Evolutionary conservation across 2,888 invertebrate genomes (phyloP), one percentile per base, ranked within the genome.

Genomic region (Eilema sororculum): DNA sequence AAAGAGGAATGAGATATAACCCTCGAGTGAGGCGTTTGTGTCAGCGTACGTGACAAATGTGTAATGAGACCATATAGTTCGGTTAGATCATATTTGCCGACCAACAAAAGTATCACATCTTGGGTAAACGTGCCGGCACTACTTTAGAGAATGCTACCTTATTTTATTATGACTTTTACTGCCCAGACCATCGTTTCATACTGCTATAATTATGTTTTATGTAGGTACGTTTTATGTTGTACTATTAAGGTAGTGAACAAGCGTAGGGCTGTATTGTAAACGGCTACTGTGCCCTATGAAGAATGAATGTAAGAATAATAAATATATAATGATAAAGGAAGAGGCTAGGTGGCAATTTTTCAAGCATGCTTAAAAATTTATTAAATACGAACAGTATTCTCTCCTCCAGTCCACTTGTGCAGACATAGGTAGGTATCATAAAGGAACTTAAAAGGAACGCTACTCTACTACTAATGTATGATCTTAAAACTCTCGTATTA

Each of bases 11-110:
- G 74, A 73, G 70, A 67, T 78, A 80, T 78, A 76, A 78, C 74
- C 65, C 74, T 76, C 76, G 62, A 76, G 79, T 68, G 72, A 62
- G 71, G 78, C 76, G 76, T 77, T 72, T 73, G 74, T 79, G 84
- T 85, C 82, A 81, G 78, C 78, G 78, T 77, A 88, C 88, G 87
- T 88, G 87, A 88, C 86, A 82, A 83, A 86, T 85, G 81, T 82
- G 80, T 87, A 88, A 89, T 87, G 84, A 86, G 84, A 79, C 79
- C 77, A 78, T 85, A 84, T 84, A 78, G 73, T 73, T 74, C 75
- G 74, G 73, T 84, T 78, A 79, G 73, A 77, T 82, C 69, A 75
- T 78, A 79, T 75, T 80, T 76, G 64, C 65, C 68, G 68, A 77
- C 75, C 61, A 71, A 75, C 65, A 66, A 73, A 78, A 77, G 66